Evolutionary conservation across 2,797 vertebrate genomes (phyloP).

Genomic region (Alcedo quadribrachys): DNA sequence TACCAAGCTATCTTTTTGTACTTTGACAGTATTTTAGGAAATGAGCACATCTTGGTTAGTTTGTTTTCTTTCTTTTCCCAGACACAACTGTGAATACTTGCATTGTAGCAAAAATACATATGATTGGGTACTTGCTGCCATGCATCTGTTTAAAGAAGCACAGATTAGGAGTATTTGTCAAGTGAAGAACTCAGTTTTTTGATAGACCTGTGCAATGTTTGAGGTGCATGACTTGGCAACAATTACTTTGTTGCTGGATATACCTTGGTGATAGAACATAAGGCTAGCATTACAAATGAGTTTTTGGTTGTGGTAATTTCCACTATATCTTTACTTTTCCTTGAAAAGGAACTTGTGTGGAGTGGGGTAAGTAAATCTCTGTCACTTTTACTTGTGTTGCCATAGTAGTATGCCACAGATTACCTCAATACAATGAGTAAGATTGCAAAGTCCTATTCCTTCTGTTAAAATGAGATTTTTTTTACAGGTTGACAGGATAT

Average conservation of each 20-base stretch:
- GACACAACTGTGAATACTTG: neutral
- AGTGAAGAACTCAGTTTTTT: neutral
- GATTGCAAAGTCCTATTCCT: neutral
- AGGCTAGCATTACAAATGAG: neutral
- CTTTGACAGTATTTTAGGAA: neutral
- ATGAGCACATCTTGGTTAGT: neutral
- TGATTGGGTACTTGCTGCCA: neutral
- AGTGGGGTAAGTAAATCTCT: neutral
- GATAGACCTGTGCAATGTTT: neutral
- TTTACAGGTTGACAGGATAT: neutral
- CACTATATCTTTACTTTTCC: neutral
- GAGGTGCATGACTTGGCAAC: neutral
- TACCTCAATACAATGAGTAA: neutral
- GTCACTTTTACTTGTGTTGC: neutral
- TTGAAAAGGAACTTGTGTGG: neutral
- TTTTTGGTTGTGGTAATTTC: neutral
- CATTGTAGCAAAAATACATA: accelerated
- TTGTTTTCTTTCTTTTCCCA: neutral
- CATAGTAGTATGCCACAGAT: neutral
- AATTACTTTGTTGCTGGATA: neutral
- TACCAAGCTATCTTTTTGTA: neutral
- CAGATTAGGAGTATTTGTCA: neutral
- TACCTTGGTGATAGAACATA: accelerated
- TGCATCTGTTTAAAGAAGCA: neutral
- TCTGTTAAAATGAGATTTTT: neutral